Percentiles rank a stretch among this genome's conserved stretches.
Evolutionary conservation across 2,113 vertebrate genomes (phyloP).

Genomic region (Trochalopteron elliotii): DNA sequence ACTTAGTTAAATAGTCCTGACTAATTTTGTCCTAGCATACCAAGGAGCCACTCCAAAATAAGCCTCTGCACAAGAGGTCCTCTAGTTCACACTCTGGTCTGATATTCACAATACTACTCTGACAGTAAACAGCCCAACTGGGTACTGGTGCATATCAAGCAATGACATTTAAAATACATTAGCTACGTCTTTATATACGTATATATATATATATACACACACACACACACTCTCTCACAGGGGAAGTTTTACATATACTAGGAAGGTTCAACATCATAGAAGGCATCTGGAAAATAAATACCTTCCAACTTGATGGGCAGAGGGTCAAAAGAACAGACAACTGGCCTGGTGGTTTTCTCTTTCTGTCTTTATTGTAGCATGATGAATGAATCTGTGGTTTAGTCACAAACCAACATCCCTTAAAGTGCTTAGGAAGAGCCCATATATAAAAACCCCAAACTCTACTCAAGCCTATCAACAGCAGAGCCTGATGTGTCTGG

Average conservation of each 20-base stretch:
- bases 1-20: background rate
- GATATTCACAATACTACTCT: background rate
- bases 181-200: background rate
- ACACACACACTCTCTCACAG: background rate
- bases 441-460: background rate
- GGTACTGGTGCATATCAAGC: background rate
- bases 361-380: background rate
- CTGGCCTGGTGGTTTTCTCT: background rate
- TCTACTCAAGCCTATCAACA: background rate
- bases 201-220: background rate
- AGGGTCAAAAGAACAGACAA: background rate
- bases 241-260: background rate
- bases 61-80: background rate
- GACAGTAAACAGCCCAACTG: background rate
- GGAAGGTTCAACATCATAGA: background rate
- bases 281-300: background rate
- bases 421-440: background rate
- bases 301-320: background rate
- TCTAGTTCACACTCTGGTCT: background rate
- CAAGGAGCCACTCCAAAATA: background rate
- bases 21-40: background rate
- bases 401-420: background rate
- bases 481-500: background rate
- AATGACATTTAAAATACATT: background rate
- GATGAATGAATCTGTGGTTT: background rate